These are phyloP conservation scores for Pachyseris speciosa DNA, from an alignment of 64 coral and sea anemone genomes.

Conservation along the genomic window DNA sequence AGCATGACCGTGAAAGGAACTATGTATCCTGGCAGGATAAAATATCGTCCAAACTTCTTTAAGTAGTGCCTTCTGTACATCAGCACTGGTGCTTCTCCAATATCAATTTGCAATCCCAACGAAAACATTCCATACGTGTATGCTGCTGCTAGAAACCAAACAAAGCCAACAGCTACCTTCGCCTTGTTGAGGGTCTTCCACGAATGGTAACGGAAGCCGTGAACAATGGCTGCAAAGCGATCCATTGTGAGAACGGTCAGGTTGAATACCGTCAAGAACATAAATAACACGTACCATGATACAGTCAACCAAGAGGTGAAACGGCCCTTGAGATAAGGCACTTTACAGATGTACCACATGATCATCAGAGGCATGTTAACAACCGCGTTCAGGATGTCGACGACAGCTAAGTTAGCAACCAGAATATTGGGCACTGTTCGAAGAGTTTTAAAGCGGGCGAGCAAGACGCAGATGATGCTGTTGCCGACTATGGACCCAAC, in stretches of 20 bases:
- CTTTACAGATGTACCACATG: slow-evolving; percentile 71
- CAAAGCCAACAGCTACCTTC: slow-evolving; percentile 34
- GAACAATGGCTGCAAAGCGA: slow-evolving; percentile 80
- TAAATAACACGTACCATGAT: slow-evolving; percentile 56
- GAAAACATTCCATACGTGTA: slow-evolving; percentile 68
- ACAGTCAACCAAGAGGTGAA: slow-evolving; percentile 52
- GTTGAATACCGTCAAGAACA: slow-evolving; percentile 66
- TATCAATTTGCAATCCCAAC: slow-evolving; percentile 58
- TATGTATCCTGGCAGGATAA: slow-evolving; percentile 61
- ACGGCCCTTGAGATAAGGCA: slow-evolving; percentile 25
- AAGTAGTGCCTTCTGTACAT: slow-evolving; percentile 71
- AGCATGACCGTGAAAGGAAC: slow-evolving; percentile 60
- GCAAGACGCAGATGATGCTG: slow-evolving; percentile 30
- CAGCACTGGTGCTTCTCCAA: slow-evolving; percentile 71
- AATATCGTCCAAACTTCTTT: slow-evolving; percentile 60
- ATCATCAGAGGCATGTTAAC: slow-evolving; percentile 71
- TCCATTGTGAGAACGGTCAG: slow-evolving; percentile 74
- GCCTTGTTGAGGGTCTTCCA: slow-evolving; percentile 83
- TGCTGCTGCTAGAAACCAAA: slow-evolving; percentile 22
- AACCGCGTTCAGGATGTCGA: slow-evolving; percentile 64
- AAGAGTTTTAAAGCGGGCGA: slow-evolving; percentile 54
- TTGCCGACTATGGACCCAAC: slow-evolving; percentile 49
- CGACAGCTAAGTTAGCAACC: slow-evolving; percentile 57
- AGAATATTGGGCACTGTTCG: slow-evolving; percentile 73
- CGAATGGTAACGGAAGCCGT: slow-evolving; percentile 66